These are phyloP conservation scores for Panulirus ornatus DNA, from an alignment of 1,140 invertebrate species.

Conservation along the genomic window DNA sequence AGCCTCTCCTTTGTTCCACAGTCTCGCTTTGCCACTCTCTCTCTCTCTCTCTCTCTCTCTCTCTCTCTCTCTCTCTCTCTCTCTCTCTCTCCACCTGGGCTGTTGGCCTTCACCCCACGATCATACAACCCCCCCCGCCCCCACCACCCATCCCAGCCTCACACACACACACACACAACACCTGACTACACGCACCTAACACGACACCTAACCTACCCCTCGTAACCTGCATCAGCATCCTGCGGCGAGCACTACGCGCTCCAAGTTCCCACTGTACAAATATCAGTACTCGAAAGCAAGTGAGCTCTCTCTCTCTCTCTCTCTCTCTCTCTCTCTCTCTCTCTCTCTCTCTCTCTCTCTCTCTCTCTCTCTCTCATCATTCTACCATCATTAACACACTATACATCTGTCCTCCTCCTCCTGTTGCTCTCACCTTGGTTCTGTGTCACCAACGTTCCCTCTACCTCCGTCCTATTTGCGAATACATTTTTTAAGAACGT, in stretches of 20 bases:
- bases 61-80: background rate
- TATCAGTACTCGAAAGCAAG: background rate
- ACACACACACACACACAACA: background rate
- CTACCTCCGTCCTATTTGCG: no score
- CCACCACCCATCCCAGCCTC: background rate
- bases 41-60: background rate
- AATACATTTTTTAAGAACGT: no score
- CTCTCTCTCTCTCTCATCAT: background rate
- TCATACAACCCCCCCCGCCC: background rate
- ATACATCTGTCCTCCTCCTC: background rate
- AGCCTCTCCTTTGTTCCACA: background rate
- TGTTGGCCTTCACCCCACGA: background rate
- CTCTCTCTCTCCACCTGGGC: background rate
- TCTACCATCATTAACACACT: background rate
- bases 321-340: background rate
- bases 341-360: background rate
- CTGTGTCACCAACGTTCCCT: no score
- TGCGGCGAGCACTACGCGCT: no score
- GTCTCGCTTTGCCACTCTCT: background rate
- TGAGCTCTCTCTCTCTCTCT: background rate
- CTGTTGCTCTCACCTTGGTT: background rate
- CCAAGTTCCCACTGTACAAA: no score
- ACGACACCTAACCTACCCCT: no score
- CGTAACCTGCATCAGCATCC: no score
- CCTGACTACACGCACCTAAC: no score